Percentiles rank a stretch among this genome's conserved stretches.
Conservation (phyloP, 2,797 vertebrate genomes). For the Malurus leucopterus region DNA sequence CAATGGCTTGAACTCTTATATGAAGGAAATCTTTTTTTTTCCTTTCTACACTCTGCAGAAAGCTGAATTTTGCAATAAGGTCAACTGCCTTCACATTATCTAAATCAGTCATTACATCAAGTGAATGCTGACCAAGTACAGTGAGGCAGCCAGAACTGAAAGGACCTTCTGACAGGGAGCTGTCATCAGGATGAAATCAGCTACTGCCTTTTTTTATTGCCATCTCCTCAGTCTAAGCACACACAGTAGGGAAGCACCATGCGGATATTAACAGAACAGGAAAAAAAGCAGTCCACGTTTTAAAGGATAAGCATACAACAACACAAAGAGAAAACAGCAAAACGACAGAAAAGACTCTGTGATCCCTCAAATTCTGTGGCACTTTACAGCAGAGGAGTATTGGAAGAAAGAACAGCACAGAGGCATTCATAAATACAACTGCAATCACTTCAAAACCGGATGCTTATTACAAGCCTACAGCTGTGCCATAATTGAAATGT, state of each 20-base stretch:
- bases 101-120: constrained; percentile 43
- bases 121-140: constrained; percentile 8
- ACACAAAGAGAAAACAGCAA: neutral
- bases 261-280: neutral
- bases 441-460: neutral
- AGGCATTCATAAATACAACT: neutral
- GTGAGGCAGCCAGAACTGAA: neutral
- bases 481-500: neutral
- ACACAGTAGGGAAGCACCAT: neutral
- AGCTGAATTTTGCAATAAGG: neutral
- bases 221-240: neutral
- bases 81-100: neutral
- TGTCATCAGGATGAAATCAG: neutral
- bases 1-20: neutral
- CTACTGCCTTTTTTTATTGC: neutral
- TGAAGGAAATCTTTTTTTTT: neutral
- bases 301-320: neutral
- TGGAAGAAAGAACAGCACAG: neutral
- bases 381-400: neutral
- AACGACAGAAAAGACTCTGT: neutral
- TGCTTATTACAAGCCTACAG: neutral
- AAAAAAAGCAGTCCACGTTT: neutral
- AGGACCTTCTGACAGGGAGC: neutral
- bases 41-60: neutral
- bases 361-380: neutral